Evolutionary conservation across 2,113 vertebrate species (phyloP).

Genomic region (Callionymus lyra): DNA sequence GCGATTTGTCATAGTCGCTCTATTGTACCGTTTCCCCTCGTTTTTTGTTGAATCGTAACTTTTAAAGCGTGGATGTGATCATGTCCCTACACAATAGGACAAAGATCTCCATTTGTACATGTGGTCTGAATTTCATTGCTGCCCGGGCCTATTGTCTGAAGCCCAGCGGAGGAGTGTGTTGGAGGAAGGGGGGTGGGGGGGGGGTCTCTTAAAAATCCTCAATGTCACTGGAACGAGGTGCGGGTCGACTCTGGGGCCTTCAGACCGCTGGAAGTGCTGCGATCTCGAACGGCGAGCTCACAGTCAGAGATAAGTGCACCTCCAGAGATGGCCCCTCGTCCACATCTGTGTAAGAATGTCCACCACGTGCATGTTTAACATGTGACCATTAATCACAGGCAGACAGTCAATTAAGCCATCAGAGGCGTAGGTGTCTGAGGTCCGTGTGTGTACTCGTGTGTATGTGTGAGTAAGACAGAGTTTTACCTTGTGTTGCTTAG

Average conservation of each 20-base stretch:
- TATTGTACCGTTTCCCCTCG: too few species aligned
- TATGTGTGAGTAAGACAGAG: too few species aligned
- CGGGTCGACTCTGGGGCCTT: slow-evolving; percentile 49
- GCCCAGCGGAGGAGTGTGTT: slow-evolving; percentile 30
- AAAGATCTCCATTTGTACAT: too few species aligned
- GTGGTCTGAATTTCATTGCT: slow-evolving; percentile 18
- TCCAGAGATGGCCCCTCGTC: slow-evolving; percentile 63
- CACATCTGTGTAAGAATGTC: slow-evolving; percentile 64
- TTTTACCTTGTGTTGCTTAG: too few species aligned
- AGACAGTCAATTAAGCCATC: slow-evolving; percentile 69
- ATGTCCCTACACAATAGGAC: too few species aligned
- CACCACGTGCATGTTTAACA: slow-evolving; percentile 77
- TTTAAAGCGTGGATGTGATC: too few species aligned
- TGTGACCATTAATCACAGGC: slow-evolving; percentile 70
- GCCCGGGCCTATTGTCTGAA: slow-evolving; percentile 33
- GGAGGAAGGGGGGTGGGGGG: slow-evolving; percentile 16
- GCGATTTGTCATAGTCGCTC: too few species aligned
- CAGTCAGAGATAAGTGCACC: slow-evolving; percentile 70
- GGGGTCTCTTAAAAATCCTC: slow-evolving; percentile 59
- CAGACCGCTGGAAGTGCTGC: slow-evolving; percentile 35
- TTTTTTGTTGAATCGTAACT: not conserved
- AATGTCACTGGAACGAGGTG: slow-evolving; percentile 31
- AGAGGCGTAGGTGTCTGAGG: slow-evolving; percentile 23
- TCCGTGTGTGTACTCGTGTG: too few species aligned
- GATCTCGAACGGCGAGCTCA: slow-evolving; percentile 50